phyloP scores from a whole-genome alignment of 2,113 vertebrate species.

The Microtus ochrogaster region DNA sequence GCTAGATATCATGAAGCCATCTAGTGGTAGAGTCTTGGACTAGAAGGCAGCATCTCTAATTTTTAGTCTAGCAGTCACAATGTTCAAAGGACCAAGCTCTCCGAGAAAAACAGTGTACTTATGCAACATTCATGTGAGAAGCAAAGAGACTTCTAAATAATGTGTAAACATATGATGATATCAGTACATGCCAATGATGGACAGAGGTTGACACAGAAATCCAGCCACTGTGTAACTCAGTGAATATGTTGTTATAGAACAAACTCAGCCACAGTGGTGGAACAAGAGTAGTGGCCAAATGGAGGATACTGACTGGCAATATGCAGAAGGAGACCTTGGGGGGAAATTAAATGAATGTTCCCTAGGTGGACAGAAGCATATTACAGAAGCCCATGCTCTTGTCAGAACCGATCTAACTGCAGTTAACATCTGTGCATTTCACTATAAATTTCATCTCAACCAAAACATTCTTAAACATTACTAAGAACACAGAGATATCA shows the following conservation, averaged over 20 bases:
- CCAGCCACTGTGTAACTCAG: rapidly evolving
- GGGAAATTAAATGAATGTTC: not conserved
- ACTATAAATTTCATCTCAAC: not conserved
- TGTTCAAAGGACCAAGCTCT: not conserved
- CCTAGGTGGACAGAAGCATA: not conserved
- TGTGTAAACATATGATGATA: not conserved
- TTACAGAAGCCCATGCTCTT: not conserved
- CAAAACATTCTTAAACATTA: not conserved
- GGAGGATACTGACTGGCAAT: not conserved
- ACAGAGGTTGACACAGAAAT: not conserved
- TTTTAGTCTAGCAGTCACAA: not conserved
- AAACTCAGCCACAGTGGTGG: not conserved
- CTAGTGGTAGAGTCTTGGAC: not conserved
- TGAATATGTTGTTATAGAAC: not conserved
- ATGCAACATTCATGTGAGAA: no score
- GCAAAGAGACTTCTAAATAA: not conserved
- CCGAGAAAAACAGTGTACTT: not conserved
- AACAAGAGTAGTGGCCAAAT: not conserved
- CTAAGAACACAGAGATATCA: not conserved
- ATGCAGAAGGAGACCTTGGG: not conserved
- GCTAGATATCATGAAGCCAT: conserved; percentile 14
- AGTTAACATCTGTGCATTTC: not conserved
- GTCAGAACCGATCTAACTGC: not conserved
- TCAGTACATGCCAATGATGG: rapidly evolving
- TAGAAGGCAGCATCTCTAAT: conserved; percentile 9